Evolutionary conservation across 2,888 invertebrate genomes (phyloP).

Genomic region (Platycheirus albimanus): DNA sequence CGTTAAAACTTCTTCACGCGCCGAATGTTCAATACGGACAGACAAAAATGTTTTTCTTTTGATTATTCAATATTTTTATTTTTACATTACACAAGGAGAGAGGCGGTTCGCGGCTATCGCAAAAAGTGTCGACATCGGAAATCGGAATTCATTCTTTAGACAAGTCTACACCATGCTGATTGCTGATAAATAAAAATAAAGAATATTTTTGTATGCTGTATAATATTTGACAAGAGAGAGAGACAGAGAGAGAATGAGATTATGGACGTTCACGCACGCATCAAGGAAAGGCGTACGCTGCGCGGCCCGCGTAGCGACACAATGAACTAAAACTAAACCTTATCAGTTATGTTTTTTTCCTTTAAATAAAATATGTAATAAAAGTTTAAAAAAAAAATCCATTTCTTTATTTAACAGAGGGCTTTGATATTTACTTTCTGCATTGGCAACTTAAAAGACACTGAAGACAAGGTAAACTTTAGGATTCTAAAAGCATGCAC

Average conservation of each 20-base stretch:
- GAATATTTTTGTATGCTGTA: neutral
- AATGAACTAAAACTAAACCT: neutral
- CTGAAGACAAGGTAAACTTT: too few species aligned
- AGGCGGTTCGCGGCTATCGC: too few species aligned
- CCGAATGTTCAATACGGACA: constrained; percentile 10
- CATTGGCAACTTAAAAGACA: too few species aligned
- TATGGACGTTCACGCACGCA: neutral
- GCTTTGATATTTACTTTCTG: too few species aligned
- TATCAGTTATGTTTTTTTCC: neutral
- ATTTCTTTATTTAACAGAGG: too few species aligned
- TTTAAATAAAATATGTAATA: too few species aligned
- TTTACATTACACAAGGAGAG: neutral
- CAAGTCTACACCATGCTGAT: neutral
- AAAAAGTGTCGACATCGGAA: neutral
- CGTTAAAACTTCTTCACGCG: constrained; percentile 1
- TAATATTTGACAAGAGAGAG: neutral
- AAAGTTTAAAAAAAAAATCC: too few species aligned
- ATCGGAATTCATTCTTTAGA: neutral
- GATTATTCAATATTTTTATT: constrained; percentile 1
- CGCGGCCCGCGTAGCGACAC: neutral
- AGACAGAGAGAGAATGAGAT: neutral
- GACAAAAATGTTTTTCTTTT: neutral
- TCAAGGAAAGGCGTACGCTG: too few species aligned
- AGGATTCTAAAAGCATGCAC: too few species aligned
- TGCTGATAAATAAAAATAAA: constrained; percentile 20